Conservation (phyloP, 1,140 invertebrate species). For the Lethrus apterus region DNA sequence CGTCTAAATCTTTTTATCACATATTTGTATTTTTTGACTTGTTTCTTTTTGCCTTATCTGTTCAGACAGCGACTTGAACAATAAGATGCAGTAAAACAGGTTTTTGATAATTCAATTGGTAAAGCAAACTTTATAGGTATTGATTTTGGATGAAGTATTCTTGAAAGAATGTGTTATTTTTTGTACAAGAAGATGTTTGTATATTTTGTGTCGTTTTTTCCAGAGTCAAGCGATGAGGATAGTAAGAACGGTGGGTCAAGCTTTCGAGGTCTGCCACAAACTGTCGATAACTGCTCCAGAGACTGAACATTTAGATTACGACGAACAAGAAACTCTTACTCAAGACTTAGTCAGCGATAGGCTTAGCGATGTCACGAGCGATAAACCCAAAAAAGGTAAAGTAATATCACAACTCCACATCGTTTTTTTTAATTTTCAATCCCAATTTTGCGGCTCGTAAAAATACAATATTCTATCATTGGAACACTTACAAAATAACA, state of each 20-base stretch:
- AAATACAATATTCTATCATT: too few relatives aligned
- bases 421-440: too few relatives aligned
- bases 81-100: too few relatives aligned
- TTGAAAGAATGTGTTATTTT: too few relatives aligned
- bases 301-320: conserved; percentile 51
- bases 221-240: conserved; percentile 97
- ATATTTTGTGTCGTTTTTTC: conserved; percentile 37
- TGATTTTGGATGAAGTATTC: background rate
- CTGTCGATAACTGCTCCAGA: conserved; percentile 51
- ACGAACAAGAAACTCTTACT: conserved; percentile 53
- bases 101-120: too few relatives aligned
- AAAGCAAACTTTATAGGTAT: background rate
- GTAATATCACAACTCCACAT: too few relatives aligned
- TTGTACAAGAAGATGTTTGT: background rate
- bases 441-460: too few relatives aligned
- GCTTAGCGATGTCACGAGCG: conserved; percentile 47
- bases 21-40: too few relatives aligned
- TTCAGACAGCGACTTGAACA: too few relatives aligned
- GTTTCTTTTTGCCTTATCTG: too few relatives aligned
- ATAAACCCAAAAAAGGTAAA: conserved; percentile 54
- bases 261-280: conserved; percentile 99
- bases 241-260: conserved; percentile 95
- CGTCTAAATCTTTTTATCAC: too few relatives aligned
- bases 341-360: conserved; percentile 49
- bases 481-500: too few relatives aligned